Conservation (phyloP, 2,888 invertebrate species). For the Clistopyga incitator region DNA sequence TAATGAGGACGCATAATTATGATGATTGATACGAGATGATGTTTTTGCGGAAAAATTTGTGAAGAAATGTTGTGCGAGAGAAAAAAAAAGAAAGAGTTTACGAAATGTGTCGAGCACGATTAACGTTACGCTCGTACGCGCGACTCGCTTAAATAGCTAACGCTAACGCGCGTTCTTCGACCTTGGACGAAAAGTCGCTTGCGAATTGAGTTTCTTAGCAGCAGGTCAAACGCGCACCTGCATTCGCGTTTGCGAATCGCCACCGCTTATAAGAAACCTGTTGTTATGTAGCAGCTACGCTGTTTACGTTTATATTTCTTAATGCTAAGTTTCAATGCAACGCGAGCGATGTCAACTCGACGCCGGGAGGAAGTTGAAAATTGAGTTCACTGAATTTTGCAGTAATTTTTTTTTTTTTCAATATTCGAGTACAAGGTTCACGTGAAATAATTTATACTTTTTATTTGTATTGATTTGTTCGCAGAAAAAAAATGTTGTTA, state of each 20-base stretch:
- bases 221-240: conserved; percentile 39
- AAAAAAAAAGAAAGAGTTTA: conserved; percentile 46
- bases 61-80: background rate
- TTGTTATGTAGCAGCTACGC: conserved; percentile 13
- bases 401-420: no score
- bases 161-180: conserved; percentile 15
- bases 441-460: no score
- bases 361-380: background rate
- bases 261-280: conserved; percentile 23
- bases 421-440: no score
- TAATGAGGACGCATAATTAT: background rate
- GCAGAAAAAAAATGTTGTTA: no score
- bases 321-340: background rate
- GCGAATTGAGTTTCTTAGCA: conserved; percentile 20
- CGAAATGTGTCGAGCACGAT: conserved; percentile 46
- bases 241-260: conserved; percentile 23
- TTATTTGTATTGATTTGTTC: no score
- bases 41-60: background rate
- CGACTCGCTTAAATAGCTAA: conserved; percentile 25
- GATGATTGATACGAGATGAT: background rate
- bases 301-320: background rate
- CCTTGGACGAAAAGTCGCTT: conserved; percentile 38
- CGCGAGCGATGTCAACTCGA: background rate
- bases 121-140: background rate
- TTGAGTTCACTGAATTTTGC: no score